Evolutionary conservation across 2,113 vertebrate species (phyloP).

Genomic region (Siniperca chuatsi): DNA sequence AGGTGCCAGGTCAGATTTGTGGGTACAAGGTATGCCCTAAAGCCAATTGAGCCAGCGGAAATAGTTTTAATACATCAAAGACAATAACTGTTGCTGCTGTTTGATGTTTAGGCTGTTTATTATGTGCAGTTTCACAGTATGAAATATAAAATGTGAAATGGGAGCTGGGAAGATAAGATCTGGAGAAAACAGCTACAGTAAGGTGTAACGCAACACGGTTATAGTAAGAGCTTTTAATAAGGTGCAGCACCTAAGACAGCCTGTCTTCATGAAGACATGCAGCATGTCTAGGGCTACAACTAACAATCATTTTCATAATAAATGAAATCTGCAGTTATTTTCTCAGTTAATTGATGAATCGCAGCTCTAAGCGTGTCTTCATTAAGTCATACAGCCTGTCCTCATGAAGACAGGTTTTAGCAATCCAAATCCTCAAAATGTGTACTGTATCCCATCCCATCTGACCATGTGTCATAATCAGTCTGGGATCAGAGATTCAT

Average conservation of each 20-base stretch:
- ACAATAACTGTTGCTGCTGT: not conserved
- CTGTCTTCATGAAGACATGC: not conserved
- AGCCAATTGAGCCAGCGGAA: not conserved
- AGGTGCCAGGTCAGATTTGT: not conserved
- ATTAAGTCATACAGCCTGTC: not conserved
- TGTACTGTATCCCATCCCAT: not conserved
- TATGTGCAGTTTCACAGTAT: too few species aligned
- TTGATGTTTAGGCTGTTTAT: not conserved
- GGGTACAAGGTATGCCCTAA: not conserved
- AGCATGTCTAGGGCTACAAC: not conserved
- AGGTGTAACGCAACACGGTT: not conserved
- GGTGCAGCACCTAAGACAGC: not conserved
- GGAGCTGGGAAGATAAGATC: not conserved
- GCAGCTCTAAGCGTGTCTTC: not conserved
- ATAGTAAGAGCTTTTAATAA: not conserved
- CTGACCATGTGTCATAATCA: not conserved
- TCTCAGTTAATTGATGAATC: not conserved
- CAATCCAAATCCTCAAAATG: not conserved
- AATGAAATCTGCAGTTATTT: not conserved
- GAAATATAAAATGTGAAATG: not conserved
- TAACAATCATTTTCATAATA: not conserved
- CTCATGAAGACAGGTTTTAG: not conserved
- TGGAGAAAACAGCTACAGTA: not conserved
- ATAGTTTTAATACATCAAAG: not conserved
- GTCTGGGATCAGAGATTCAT: not conserved